Conservation (phyloP, 2,113 vertebrate species). For the Sinocyclocheilus grahami region DNA sequence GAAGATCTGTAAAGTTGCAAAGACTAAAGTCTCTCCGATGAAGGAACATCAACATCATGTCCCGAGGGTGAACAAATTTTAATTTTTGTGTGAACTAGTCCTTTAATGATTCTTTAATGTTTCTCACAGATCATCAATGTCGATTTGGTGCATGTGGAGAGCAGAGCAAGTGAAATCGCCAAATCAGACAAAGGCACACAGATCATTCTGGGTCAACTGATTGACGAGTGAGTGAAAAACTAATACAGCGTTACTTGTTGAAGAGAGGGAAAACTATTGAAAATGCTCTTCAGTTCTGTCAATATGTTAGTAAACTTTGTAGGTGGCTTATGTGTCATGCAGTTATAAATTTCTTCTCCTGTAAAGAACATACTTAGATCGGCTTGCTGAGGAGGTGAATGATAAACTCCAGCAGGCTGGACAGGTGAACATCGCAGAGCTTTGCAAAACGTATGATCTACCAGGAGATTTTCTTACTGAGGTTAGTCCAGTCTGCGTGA, state of each 20-base stretch:
- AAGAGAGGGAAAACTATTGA: neutral
- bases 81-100: neutral
- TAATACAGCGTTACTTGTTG: neutral
- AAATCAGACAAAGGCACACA: conserved; percentile 85
- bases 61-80: no score
- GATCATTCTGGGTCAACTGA: conserved; percentile 89
- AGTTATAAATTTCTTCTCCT: neutral
- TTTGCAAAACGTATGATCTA: conserved; percentile 92
- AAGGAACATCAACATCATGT: neutral
- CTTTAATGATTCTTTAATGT: neutral
- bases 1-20: no score
- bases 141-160: conserved; percentile 92
- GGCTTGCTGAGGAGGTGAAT: conserved; percentile 92
- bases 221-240: conserved; percentile 86
- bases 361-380: conserved; percentile 85
- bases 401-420: conserved; percentile 95
- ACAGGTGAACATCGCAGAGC: conserved; percentile 88
- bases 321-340: neutral
- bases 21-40: neutral
- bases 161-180: conserved; percentile 85
- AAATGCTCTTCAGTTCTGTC: neutral
- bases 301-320: neutral
- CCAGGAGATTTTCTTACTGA: conserved; percentile 91
- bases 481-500: conserved; percentile 70
- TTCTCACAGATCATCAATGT: conserved; percentile 87